Base-by-base conservation (phyloP, 2,888 invertebrate species). In the Sesamia inferens region DNA sequence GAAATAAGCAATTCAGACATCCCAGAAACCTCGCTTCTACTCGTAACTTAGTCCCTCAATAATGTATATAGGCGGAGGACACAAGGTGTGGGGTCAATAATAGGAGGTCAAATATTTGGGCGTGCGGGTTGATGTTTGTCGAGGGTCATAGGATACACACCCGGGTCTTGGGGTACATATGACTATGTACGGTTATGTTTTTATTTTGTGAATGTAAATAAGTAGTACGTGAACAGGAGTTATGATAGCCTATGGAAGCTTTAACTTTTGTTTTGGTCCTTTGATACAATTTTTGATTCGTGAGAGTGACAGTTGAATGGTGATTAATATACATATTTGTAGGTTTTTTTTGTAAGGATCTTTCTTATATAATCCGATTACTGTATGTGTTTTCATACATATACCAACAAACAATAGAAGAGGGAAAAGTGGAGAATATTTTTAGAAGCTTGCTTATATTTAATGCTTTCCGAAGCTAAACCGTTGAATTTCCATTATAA, bases 41-140 rank as follows among this genome's bases (percentile, higher is more conserved):
- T 24, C 39, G 7, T 68, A 62, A 39, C 71, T 79, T 81, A 59
- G 10, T n/a, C 59, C 80, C 54, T 61, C 54, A 71, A 76, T 79
- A 77, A 78, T 78, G 85, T 88, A 88, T 83, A 86, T 88, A 88
- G 78, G 84, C 75, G 81, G 87, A 87, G 88, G 89, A 87, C 90
- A 88, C 88, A 89, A 93, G 93, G 94, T 94, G 93, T 89, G 90
- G 89, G 93, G 93, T 94, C 93, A 94, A 94, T 92, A 94, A 92
- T 92, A 90, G 90, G 85, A 89, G 92, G 91, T 91, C 92, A 94
- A 95, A 95, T 95, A 94, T 95, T 95, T 94, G 93, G 90, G 78
- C 85, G 90, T 90, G 90, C 91, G 93, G 92, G 91, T 88, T 88
- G 87, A 84, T 93, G 93, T 94, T 94, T 93, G 90, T 80, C 74